These are phyloP conservation scores for Polypterus senegalus DNA, from an alignment of 2,113 vertebrate species.

Conservation along the genomic window DNA sequence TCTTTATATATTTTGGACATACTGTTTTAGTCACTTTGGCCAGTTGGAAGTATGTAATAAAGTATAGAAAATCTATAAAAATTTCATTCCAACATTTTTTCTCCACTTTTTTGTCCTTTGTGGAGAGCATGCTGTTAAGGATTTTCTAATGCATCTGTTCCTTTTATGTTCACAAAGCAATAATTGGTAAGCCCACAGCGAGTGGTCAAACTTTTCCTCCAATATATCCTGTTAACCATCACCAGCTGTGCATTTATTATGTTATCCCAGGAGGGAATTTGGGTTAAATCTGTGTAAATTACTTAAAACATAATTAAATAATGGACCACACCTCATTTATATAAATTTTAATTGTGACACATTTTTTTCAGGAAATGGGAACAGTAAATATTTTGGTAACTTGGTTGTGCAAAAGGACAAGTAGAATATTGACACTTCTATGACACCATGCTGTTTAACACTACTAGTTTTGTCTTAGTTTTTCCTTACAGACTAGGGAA, in stretches of 20 bases:
- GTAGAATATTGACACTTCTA: too few species aligned
- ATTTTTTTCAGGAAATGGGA: neutral
- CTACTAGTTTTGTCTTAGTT: too few species aligned
- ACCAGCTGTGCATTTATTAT: slow-evolving; percentile 43
- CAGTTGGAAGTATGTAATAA: too few species aligned
- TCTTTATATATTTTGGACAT: too few species aligned
- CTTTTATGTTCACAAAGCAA: neutral
- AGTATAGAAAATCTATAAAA: too few species aligned
- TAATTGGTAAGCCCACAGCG: slow-evolving; percentile 28
- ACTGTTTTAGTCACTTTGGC: too few species aligned
- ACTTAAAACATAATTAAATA: slow-evolving; percentile 21
- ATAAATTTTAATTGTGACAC: slow-evolving; percentile 28
- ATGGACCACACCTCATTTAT: slow-evolving; percentile 46
- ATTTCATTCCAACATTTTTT: too few species aligned
- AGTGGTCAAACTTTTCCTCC: slow-evolving; percentile 36
- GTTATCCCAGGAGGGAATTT: slow-evolving; percentile 37
- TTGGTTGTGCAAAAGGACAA: too few species aligned
- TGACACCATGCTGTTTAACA: too few species aligned
- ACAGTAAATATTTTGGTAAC: neutral
- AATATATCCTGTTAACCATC: slow-evolving; percentile 22
- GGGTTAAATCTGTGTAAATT: slow-evolving; percentile 24
- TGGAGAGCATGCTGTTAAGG: slow-evolving; percentile 5
- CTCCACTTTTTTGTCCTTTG: slow-evolving; percentile 2
- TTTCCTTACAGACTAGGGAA: too few species aligned
- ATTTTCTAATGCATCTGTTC: slow-evolving; percentile 4